These are phyloP conservation scores for Arctopsyche grandis DNA, from an alignment of 1,140 invertebrate genomes.

Conservation along the genomic window DNA sequence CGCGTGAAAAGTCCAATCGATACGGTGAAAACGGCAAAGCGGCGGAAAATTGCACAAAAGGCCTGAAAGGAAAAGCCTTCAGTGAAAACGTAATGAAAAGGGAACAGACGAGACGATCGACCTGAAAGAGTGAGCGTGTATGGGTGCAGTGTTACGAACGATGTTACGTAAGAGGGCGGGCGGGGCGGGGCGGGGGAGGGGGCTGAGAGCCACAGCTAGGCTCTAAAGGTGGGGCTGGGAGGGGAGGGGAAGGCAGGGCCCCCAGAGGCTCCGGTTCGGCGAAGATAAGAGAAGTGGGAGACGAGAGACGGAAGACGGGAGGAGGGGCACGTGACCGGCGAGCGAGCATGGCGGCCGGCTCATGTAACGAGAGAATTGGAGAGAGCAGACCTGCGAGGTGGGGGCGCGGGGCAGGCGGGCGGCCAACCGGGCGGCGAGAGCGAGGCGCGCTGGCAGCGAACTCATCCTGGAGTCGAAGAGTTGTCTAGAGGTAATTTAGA, in stretches of 20 bases:
- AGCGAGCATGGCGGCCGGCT: not conserved
- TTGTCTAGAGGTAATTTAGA: too few species aligned
- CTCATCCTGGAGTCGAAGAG: conserved; percentile 7
- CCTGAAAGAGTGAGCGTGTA: not conserved
- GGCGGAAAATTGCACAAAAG: not conserved
- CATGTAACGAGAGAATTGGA: conserved; percentile 9
- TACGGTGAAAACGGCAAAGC: too few species aligned
- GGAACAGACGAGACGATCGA: not conserved
- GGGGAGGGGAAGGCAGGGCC: too few species aligned
- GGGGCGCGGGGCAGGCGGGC: conserved; percentile 46
- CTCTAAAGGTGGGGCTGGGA: too few species aligned
- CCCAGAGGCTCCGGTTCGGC: not conserved
- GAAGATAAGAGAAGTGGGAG: too few species aligned
- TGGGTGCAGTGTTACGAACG: not conserved
- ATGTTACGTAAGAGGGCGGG: not conserved
- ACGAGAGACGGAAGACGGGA: too few species aligned
- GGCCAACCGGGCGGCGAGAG: conserved; percentile 43
- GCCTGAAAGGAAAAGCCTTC: too few species aligned
- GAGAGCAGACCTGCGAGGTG: conserved; percentile 41
- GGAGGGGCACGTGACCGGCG: not conserved
- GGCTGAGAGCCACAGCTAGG: too few species aligned
- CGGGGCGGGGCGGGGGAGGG: not conserved
- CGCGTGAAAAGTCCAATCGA: not conserved
- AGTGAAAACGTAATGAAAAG: not conserved
- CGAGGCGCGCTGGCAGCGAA: conserved; percentile 28